Percentiles rank a stretch among this genome's conserved stretches.
Evolutionary conservation across 2,888 invertebrate species (phyloP).

Genomic region (Periphyllus acericola): DNA sequence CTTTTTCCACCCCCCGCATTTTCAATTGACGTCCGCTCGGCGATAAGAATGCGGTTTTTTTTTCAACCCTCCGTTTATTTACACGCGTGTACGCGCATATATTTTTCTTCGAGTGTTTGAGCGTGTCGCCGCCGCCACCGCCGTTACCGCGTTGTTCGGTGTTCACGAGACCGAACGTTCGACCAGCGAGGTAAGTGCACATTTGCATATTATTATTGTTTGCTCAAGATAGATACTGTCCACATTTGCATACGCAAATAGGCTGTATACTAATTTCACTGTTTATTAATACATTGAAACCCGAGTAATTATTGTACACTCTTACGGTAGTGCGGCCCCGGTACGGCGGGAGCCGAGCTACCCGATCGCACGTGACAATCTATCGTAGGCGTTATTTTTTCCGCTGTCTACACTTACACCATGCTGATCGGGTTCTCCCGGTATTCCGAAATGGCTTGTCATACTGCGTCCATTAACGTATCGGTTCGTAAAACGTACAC

Average conservation of each 20-base stretch:
- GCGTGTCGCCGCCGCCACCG: background rate
- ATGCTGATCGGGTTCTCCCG: too few relatives aligned
- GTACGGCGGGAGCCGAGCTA: background rate
- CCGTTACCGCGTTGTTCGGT: background rate
- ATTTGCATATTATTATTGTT: background rate
- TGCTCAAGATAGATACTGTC: background rate
- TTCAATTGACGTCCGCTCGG: too few relatives aligned
- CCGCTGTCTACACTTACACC: too few relatives aligned
- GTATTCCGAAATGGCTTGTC: too few relatives aligned
- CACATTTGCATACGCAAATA: background rate
- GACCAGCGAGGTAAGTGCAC: background rate
- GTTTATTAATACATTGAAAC: too few relatives aligned
- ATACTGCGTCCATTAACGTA: too few relatives aligned
- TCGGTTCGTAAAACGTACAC: too few relatives aligned
- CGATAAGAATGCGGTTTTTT: too few relatives aligned
- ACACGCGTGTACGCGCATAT: background rate
- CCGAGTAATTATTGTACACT: too few relatives aligned
- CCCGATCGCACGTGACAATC: background rate
- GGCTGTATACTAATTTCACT: background rate
- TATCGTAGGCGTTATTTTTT: too few relatives aligned
- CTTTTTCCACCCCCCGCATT: too few relatives aligned
- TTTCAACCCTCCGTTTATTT: background rate
- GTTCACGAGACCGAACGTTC: background rate
- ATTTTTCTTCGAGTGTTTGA: background rate
- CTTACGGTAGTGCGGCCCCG: background rate